These are phyloP conservation scores for Lycorma delicatula DNA, from an alignment of 1,140 invertebrate genomes.

Conservation along the genomic window DNA sequence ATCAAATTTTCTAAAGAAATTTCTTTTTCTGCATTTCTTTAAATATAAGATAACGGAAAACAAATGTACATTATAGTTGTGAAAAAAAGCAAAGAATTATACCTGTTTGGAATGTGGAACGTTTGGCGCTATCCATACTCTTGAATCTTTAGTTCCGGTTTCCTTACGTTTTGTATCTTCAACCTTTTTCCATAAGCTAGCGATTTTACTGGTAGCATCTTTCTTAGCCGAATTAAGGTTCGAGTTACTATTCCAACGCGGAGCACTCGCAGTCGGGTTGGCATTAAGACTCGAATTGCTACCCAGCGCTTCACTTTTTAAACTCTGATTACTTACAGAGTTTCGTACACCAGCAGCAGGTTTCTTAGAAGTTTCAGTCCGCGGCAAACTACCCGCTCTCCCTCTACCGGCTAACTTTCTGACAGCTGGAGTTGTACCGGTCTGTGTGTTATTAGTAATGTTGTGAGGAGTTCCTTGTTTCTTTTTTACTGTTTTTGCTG, in stretches of 20 bases:
- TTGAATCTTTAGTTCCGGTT: slow-evolving; percentile 47
- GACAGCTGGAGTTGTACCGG: slow-evolving; percentile 22
- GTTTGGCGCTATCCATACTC: slow-evolving; percentile 50
- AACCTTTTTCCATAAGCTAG: slow-evolving; percentile 78
- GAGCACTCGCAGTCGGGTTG: slow-evolving; percentile 14
- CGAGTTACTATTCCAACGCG: slow-evolving; percentile 43
- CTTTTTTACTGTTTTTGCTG: slow-evolving; percentile 15
- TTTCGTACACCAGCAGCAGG: slow-evolving; percentile 21
- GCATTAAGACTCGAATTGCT: slow-evolving; percentile 24
- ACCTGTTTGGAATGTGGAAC: slow-evolving; percentile 23
- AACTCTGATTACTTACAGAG: slow-evolving; percentile 40
- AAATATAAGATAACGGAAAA: too few species aligned
- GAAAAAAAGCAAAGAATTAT: too few species aligned
- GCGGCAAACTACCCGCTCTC: slow-evolving; percentile 22
- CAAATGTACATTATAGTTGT: too few species aligned
- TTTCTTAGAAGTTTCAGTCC: slow-evolving; percentile 13
- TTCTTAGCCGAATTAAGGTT: slow-evolving; percentile 51
- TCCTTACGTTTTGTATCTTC: slow-evolving; percentile 58
- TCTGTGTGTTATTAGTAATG: slow-evolving; percentile 26
- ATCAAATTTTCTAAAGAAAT: too few species aligned
- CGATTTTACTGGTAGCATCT: slow-evolving; percentile 77
- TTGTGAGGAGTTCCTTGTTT: slow-evolving; percentile 26
- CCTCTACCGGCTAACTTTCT: slow-evolving; percentile 21
- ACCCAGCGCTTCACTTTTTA: slow-evolving; percentile 33
- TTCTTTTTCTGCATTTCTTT: too few species aligned